Conservation (phyloP, 2,113 vertebrate species). For the Calidris pugnax region DNA sequence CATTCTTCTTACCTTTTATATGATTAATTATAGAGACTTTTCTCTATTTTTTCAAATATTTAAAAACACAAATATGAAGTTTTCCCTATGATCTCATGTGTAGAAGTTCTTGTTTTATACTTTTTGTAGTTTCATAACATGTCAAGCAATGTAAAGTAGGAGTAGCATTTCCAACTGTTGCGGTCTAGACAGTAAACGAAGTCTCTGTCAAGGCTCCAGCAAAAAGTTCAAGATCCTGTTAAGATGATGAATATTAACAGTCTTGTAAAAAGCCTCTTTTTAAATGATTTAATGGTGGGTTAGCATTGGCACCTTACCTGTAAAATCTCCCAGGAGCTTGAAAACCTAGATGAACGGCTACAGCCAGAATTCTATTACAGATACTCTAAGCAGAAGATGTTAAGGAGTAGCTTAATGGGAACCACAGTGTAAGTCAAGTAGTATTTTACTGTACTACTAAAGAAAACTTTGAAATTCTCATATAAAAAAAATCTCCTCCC, state of each 20-base stretch:
- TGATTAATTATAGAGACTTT: not conserved
- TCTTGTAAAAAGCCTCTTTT: not conserved
- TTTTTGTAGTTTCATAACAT: not conserved
- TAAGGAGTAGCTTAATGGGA: not conserved
- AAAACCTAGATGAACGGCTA: not conserved
- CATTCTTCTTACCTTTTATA: not conserved
- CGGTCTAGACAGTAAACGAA: not conserved
- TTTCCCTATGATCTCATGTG: not conserved
- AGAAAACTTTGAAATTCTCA: slow-evolving; percentile 6
- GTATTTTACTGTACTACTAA: slow-evolving; percentile 6
- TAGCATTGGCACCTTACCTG: not conserved
- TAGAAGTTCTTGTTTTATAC: not conserved
- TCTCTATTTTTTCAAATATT: not conserved
- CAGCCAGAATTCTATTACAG: not conserved
- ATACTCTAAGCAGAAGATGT: not conserved
- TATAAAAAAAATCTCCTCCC: not conserved
- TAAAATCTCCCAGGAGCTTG: slow-evolving; percentile 6
- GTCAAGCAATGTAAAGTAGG: not conserved
- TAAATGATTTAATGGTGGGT: not conserved
- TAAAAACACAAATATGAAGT: not conserved
- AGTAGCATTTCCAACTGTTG: not conserved
- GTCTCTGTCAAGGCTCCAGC: not conserved
- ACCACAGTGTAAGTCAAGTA: not conserved
- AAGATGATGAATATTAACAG: not conserved
- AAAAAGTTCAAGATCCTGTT: not conserved